Base-by-base conservation (phyloP, 2,797 vertebrate genomes). In the Sebastiscus albofasciatus region DNA sequence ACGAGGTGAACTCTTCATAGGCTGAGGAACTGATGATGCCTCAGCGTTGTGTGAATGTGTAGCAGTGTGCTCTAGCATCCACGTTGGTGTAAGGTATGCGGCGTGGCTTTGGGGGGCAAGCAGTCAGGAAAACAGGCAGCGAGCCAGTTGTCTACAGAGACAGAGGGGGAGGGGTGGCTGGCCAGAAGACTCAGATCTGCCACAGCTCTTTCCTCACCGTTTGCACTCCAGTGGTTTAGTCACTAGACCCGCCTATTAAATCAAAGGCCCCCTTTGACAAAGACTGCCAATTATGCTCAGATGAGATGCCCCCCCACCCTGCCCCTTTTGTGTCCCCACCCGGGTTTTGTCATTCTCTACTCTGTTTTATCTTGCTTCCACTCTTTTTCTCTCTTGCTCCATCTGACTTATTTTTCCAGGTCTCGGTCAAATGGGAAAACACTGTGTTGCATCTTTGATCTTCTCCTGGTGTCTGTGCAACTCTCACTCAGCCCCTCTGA, bases 191-290 rank as follows among this genome's bases (percentile, higher is more conserved):
- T 93, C 78, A 80, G 92, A 91, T 90, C 87, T 77, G 75, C 89
- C 92, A 85, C 92, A 87, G 77, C 82, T 86, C 86, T 94, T 94
- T 95, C 92, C 88, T 92, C 90, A 76, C 91, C 90, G 93, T 95
- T 96, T 94, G 93, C 93, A 93, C 93, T 95, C 91, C 90, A 92
- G 91, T 92, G 92, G 93, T 93, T 94, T 91, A 94, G 94, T 94
- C 94, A 95, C 93, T 93, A 92, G 93, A 90, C 92, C 90, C 87
- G 90, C 91, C 94, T 94, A 91, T 95, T 95, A 94, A 96, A 94
- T 94, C 93, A 95, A 95, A 92, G 93, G 82, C 91, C 94, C 90
- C 92, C 90, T 92, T 90, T 80, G 83, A 94, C 93, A 94, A 95
- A 94, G 89, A 94, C 93, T 84, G 92, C 93, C 94, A 95, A 94